Conservation (phyloP, 2,113 vertebrate species). For the Forbesichthys agassizii region DNA sequence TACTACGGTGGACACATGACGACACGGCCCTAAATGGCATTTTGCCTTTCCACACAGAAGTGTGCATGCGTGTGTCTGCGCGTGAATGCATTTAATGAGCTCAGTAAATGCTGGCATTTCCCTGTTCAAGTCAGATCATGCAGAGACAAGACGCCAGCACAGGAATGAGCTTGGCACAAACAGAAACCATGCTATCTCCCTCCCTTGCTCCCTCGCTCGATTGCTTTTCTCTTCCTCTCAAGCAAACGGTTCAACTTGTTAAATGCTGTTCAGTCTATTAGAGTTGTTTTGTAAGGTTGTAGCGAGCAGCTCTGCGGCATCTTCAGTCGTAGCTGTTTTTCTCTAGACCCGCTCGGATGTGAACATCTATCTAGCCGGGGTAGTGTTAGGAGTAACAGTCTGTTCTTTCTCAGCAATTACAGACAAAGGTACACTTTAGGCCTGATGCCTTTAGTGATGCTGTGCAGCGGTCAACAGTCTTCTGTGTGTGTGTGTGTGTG, state of each 20-base stretch:
- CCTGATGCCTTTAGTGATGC: conserved; percentile 34
- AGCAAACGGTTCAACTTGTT: no score
- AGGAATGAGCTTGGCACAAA: not conserved
- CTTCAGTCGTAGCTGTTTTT: conserved; percentile 37
- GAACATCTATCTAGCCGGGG: conserved; percentile 28
- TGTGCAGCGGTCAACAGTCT: conserved; percentile 20
- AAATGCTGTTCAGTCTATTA: no score
- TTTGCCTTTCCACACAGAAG: not conserved
- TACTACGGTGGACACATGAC: not conserved
- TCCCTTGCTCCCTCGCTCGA: no score
- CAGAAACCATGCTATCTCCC: no score
- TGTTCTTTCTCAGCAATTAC: conserved; percentile 27
- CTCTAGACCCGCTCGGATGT: conserved; percentile 16
- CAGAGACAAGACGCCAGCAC: conserved; percentile 3
- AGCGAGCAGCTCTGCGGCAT: conserved; percentile 26
- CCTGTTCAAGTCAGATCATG: conserved; percentile 18
- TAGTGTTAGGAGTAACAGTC: conserved; percentile 32
- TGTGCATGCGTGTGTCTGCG: conserved; percentile 20
- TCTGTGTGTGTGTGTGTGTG: conserved; percentile 8
- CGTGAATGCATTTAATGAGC: conserved; percentile 27
- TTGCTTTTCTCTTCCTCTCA: no score
- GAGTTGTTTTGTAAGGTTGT: conserved; percentile 14
- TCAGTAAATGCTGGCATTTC: conserved; percentile 51
- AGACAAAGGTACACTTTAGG: conserved; percentile 29
- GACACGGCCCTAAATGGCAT: conserved; percentile 3